These are phyloP conservation scores for Caradrina clavipalpis DNA, from an alignment of 2,888 invertebrate genomes.

Conservation along the genomic window DNA sequence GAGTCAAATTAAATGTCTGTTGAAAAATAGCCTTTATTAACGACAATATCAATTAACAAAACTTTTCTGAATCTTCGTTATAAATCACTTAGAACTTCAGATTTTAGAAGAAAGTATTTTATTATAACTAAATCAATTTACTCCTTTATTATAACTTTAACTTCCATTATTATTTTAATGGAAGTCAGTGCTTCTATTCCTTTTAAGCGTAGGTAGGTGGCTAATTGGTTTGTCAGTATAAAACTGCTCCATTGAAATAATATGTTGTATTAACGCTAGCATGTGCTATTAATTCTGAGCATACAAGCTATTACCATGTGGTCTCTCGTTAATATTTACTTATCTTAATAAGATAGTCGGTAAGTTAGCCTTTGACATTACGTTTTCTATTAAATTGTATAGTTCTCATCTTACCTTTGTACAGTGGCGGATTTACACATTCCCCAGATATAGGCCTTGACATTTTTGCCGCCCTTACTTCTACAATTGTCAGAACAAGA, in stretches of 20 bases:
- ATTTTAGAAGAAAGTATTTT: slow-evolving; percentile 14
- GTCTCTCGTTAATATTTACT: slow-evolving; percentile 22
- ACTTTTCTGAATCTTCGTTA: slow-evolving; percentile 29
- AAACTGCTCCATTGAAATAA: slow-evolving; percentile 1
- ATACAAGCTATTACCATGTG: slow-evolving; percentile 7
- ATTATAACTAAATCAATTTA: background rate
- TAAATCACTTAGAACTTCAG: slow-evolving; percentile 26
- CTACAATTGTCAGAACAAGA: no score
- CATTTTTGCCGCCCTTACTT: no score
- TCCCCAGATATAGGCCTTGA: no score
- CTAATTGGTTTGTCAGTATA: slow-evolving; percentile 2
- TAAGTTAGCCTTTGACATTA: no score
- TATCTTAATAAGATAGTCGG: slow-evolving; percentile 7
- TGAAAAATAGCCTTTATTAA: slow-evolving; percentile 28
- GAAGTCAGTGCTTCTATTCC: background rate
- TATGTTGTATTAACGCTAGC: slow-evolving; percentile 5
- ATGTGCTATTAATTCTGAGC: slow-evolving; percentile 7
- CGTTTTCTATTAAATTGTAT: no score
- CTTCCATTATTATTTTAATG: slow-evolving; percentile 9
- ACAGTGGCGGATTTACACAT: no score
- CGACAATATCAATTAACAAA: slow-evolving; percentile 43
- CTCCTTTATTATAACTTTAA: slow-evolving; percentile 8
- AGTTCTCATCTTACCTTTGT: no score
- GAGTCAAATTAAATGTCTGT: slow-evolving; percentile 3
- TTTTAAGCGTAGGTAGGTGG: slow-evolving; percentile 3